A percentile compares a stretch with the other conserved stretches of the same genome.
These are phyloP conservation scores for Brachystomella parvula DNA, from an alignment of 1,140 invertebrate species.

Conservation along the genomic window DNA sequence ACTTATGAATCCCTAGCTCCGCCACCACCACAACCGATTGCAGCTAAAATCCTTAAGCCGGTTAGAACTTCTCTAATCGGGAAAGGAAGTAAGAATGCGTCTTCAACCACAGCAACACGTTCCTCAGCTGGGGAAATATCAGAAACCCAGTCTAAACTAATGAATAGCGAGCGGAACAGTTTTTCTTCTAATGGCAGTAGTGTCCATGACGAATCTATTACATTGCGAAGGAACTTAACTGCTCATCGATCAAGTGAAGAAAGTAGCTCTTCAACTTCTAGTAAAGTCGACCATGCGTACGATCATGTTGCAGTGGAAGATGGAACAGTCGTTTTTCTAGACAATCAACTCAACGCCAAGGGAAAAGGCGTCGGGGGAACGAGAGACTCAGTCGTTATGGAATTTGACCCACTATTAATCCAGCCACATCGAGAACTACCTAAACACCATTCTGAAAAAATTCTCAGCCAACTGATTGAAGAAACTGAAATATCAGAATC, in stretches of 20 bases:
- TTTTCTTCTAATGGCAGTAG: too few relatives aligned
- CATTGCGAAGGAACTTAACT: background rate
- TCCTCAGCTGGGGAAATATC: too few relatives aligned
- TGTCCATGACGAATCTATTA: too few relatives aligned
- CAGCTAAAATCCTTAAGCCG: too few relatives aligned
- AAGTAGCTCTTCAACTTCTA: background rate
- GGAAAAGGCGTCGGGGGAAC: background rate
- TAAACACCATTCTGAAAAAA: background rate
- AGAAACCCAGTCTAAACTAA: too few relatives aligned
- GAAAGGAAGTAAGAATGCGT: too few relatives aligned
- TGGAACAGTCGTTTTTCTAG: slow-evolving; percentile 26
- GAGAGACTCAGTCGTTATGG: slow-evolving; percentile 30
- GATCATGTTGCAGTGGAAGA: slow-evolving; percentile 36
- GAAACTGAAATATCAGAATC: background rate
- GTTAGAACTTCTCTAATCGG: too few relatives aligned
- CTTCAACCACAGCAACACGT: too few relatives aligned
- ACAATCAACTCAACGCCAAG: slow-evolving; percentile 4
- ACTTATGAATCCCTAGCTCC: background rate
- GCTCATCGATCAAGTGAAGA: background rate
- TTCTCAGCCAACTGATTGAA: background rate
- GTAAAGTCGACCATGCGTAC: slow-evolving; percentile 15
- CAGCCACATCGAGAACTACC: too few relatives aligned
- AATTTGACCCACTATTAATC: slow-evolving; percentile 36
- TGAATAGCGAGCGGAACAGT: too few relatives aligned
- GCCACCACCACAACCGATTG: too few relatives aligned